phyloP scores from a whole-genome alignment of 2,888 invertebrate species.

The Glaucopsyche alexis region DNA sequence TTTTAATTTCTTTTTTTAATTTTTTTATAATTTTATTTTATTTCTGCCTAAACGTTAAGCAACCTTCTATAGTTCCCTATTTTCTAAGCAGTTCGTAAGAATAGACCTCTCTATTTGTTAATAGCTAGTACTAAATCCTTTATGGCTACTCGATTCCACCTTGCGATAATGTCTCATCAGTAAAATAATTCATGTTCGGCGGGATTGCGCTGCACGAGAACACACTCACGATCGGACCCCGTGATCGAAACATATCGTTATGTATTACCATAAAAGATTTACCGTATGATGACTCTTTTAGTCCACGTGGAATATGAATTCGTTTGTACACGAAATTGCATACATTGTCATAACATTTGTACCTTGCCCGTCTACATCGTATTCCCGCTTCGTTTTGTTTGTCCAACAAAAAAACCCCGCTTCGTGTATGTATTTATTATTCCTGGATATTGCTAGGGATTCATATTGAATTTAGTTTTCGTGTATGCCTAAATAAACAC shows the following conservation, averaged over 20 bases:
- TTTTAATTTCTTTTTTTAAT: too few species aligned
- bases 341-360: slow-evolving; percentile 59
- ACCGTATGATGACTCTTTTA: slow-evolving; percentile 72
- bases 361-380: slow-evolving; percentile 50
- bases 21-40: too few species aligned
- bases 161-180: slow-evolving; percentile 55
- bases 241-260: slow-evolving; percentile 65
- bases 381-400: slow-evolving; percentile 49
- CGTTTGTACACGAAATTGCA: slow-evolving; percentile 66
- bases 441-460: slow-evolving; percentile 25
- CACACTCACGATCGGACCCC: slow-evolving; percentile 70
- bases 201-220: slow-evolving; percentile 60
- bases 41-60: too few species aligned
- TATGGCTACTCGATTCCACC: slow-evolving; percentile 5
- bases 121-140: slow-evolving; percentile 21
- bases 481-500: slow-evolving; percentile 18
- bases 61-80: background rate
- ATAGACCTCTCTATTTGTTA: slow-evolving; percentile 18
- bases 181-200: slow-evolving; percentile 55
- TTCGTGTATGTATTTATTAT: slow-evolving; percentile 33
- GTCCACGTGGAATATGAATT: slow-evolving; percentile 70
- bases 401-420: slow-evolving; percentile 32
- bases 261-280: slow-evolving; percentile 71
- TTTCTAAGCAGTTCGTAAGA: background rate
- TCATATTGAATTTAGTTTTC: slow-evolving; percentile 21